Conservation (phyloP, 2,797 vertebrate species). For the Molossus molossus region DNA sequence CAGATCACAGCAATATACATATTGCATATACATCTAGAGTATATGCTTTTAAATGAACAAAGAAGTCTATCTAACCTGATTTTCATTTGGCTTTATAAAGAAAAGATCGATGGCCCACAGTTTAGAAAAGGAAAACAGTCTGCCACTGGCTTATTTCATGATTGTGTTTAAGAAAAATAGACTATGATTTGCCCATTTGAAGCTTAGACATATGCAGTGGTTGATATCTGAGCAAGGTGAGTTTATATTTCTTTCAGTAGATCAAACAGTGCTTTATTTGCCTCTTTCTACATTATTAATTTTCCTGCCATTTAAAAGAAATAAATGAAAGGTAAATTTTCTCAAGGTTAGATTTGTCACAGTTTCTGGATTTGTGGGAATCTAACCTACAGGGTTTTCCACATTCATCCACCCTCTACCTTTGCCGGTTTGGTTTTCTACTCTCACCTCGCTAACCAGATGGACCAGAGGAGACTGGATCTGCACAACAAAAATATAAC, state of each 20-base stretch:
- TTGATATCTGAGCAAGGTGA: slow-evolving; percentile 19
- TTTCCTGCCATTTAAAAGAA: not conserved
- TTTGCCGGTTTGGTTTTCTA: slow-evolving; percentile 1
- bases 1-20: not conserved
- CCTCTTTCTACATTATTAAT: slow-evolving; percentile 58
- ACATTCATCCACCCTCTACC: not conserved
- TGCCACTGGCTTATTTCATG: not conserved
- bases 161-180: not conserved
- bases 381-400: not conserved
- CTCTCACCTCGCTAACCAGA: not conserved
- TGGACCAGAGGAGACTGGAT: not conserved
- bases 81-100: slow-evolving; percentile 68
- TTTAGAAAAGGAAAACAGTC: not conserved
- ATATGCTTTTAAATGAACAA: slow-evolving; percentile 41
- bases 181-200: not conserved
- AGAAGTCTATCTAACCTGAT: not conserved
- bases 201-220: not conserved
- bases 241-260: not conserved
- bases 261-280: not conserved
- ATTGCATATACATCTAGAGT: not conserved
- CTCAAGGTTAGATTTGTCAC: slow-evolving; percentile 2
- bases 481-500: slow-evolving; percentile 4
- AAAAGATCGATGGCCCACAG: not conserved
- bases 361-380: slow-evolving; percentile 34
- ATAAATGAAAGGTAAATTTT: slow-evolving; percentile 40